These are phyloP conservation scores for Lithobates pipiens DNA, from an alignment of 2,797 vertebrate species.

Conservation along the genomic window DNA sequence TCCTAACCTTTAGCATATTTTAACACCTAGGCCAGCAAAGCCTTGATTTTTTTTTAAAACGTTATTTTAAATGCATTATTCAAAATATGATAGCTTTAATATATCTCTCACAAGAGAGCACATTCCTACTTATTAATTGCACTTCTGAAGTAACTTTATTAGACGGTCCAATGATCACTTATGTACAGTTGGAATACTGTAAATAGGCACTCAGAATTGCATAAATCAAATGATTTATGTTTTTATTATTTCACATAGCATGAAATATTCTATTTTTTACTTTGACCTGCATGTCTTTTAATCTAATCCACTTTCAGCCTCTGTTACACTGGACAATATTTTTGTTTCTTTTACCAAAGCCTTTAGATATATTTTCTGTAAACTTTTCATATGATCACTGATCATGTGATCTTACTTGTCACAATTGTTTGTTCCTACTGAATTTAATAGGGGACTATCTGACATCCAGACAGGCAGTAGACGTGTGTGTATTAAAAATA, in stretches of 20 bases:
- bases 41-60: slow-evolving; percentile 35
- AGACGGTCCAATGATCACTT: not conserved
- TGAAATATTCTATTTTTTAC: not conserved
- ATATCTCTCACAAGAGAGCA: slow-evolving; percentile 43
- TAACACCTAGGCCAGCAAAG: slow-evolving; percentile 6
- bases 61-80: slow-evolving; percentile 32
- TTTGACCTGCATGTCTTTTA: not conserved
- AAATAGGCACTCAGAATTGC: not conserved
- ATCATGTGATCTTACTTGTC: no score
- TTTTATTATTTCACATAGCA: not conserved
- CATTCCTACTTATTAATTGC: slow-evolving; percentile 23
- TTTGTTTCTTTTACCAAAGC: not conserved
- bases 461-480: no score
- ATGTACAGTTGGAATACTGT: not conserved
- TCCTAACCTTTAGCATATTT: slow-evolving; percentile 25
- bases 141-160: slow-evolving; percentile 26
- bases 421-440: no score
- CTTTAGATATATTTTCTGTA: not conserved
- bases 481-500: no score
- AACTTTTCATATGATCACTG: not conserved
- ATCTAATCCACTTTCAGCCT: no score
- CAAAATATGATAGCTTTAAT: slow-evolving; percentile 48
- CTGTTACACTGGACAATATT: not conserved
- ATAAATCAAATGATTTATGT: not conserved
- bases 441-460: no score